These are phyloP conservation scores for Campoletis raptor DNA, from an alignment of 2,888 invertebrate genomes.

Conservation along the genomic window DNA sequence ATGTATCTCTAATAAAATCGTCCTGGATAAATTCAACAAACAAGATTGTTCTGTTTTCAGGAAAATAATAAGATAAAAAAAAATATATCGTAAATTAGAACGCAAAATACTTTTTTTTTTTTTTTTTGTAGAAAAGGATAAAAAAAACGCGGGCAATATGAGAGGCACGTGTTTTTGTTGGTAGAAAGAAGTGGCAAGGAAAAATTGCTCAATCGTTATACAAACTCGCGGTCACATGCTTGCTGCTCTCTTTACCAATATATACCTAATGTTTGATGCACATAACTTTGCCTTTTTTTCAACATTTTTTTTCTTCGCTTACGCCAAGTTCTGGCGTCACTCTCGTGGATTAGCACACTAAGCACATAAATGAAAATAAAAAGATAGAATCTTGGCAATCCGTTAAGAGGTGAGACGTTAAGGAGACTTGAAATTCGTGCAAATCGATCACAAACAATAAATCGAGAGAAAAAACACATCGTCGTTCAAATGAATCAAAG, in stretches of 20 bases:
- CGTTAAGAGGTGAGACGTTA: background rate
- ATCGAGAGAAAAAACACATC: background rate
- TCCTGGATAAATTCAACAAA: background rate
- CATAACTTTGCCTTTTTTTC: conserved; percentile 49
- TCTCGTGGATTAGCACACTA: conserved; percentile 33
- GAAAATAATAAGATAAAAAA: background rate
- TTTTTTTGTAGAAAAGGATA: background rate
- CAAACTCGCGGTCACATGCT: conserved; percentile 68
- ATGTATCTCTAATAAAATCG: background rate
- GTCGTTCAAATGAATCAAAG: background rate
- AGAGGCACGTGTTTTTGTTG: conserved; percentile 36
- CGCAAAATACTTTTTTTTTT: background rate
- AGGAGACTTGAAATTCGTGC: background rate
- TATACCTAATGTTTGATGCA: conserved; percentile 59
- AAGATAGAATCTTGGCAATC: background rate
- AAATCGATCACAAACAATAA: background rate
- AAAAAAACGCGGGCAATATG: background rate
- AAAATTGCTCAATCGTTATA: conserved; percentile 64
- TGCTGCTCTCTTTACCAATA: conserved; percentile 51
- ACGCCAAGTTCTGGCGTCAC: conserved; percentile 43
- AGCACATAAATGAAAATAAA: background rate
- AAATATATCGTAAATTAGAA: background rate
- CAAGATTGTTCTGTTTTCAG: background rate
- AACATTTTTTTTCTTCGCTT: conserved; percentile 14
- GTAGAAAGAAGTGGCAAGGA: conserved; percentile 18